Base-by-base conservation (phyloP, 2,797 vertebrate species). In the Perodicticus potto region DNA sequence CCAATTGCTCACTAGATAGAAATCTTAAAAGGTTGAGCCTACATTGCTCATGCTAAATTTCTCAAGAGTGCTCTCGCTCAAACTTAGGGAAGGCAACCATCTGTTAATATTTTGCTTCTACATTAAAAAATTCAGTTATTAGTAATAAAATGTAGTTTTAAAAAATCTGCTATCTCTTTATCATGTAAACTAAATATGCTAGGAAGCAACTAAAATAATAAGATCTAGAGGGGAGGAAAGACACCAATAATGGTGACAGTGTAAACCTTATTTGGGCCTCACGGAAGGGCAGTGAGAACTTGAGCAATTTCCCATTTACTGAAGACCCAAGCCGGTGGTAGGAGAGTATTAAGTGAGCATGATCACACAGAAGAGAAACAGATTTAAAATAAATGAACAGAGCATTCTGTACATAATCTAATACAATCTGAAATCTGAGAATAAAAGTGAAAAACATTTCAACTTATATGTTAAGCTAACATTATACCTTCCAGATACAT, bases 191-290 rank as follows among this genome's bases (percentile, higher is more conserved):
- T 84, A n/a, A 78, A 45, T 86, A 53, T 37, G 14, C 40, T 29
- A 81, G 43, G 7, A 93, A 91, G 17, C 34, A 91, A 76, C 57
- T 84, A 78, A 87, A 90, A 89, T 74, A 82, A 74, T 76, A 77
- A 72, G 32, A n/a, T 65, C 32, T 63, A 67, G 40, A 34, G 12
- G 22, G 0, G 3, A 43, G 29, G 69, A 20, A 34, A 67, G 40
- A 65, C 22, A 72, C 16, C 86, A 84, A 82, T 65, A 67, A 34
- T 29, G 1, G n/a, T 45, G 22, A 4, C 23, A 78, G 10, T 57
- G 59, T 29, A 94, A 91, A 73, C 5, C 27, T 89, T 40, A 37
- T 29, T 22, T 29, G 29, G 25, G 19, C 10, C 17, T 84, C 59
- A 63, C 1, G 34, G 8, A 76, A 20, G 3, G 27, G 22, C 8